These are phyloP conservation scores for Rhinichthys klamathensis DNA, from an alignment of 2,113 vertebrate species.

Conservation along the genomic window DNA sequence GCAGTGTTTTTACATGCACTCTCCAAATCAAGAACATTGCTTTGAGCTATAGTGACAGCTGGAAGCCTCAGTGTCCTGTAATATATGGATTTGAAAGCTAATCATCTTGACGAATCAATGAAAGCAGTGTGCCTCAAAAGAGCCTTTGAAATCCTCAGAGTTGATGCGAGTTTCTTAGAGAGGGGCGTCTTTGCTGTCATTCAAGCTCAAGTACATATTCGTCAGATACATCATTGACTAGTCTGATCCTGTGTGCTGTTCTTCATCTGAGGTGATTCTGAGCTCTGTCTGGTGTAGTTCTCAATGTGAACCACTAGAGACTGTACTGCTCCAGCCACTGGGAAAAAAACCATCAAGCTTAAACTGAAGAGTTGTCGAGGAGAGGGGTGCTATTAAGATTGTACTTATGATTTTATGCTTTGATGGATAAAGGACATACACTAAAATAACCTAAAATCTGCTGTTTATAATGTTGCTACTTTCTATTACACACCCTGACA, in stretches of 20 bases:
- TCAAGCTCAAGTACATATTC: neutral
- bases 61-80: slow-evolving; percentile 7
- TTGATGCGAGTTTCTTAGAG: slow-evolving; percentile 1
- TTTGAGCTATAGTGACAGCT: slow-evolving; percentile 4
- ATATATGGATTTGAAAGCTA: slow-evolving; percentile 35
- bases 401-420: too few species aligned
- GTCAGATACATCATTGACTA: neutral
- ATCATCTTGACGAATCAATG: slow-evolving; percentile 40
- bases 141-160: slow-evolving; percentile 6
- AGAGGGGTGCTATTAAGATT: too few species aligned
- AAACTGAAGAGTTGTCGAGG: neutral
- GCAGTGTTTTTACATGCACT: neutral
- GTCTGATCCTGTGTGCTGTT: neutral
- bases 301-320: slow-evolving; percentile 29
- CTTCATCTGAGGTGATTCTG: neutral
- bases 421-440: neutral
- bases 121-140: slow-evolving; percentile 18
- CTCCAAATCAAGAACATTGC: slow-evolving; percentile 16
- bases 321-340: neutral
- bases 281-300: neutral
- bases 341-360: neutral
- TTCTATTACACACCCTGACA: neutral
- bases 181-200: slow-evolving; percentile 12
- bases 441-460: neutral
- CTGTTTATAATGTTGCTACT: neutral